These are phyloP conservation scores for Tetramorium parvispinum DNA, from an alignment of 1,140 invertebrate species.

Conservation along the genomic window DNA sequence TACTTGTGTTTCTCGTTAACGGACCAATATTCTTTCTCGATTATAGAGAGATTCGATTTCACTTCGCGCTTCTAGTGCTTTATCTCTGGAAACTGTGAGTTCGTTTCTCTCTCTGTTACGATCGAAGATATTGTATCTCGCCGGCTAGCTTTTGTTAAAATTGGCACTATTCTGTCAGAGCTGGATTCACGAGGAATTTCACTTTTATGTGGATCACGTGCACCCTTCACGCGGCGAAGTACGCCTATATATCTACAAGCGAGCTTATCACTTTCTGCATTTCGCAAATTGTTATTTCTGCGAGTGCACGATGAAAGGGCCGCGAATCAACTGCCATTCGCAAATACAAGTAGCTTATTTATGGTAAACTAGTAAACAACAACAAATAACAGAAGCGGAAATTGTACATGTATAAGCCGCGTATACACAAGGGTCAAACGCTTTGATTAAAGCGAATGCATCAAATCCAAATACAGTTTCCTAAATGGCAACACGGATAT, in stretches of 20 bases:
- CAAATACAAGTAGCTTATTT: constrained; percentile 29
- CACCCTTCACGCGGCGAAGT: background rate
- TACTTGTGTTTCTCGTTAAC: constrained; percentile 10
- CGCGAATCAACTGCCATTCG: constrained; percentile 3
- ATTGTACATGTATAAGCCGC: background rate
- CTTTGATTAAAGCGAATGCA: constrained; percentile 72
- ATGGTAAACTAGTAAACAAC: constrained; percentile 23
- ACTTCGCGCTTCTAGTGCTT: constrained; percentile 23
- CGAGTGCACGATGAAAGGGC: background rate
- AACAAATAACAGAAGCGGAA: constrained; percentile 32
- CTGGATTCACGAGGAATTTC: constrained; percentile 8
- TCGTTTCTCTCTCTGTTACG: background rate
- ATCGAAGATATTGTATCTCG: constrained; percentile 23
- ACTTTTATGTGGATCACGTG: constrained; percentile 47
- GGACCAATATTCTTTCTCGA: constrained; percentile 12
- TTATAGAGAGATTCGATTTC: constrained; percentile 35
- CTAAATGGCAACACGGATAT: constrained; percentile 48
- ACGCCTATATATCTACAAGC: background rate
- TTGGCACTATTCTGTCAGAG: constrained; percentile 40
- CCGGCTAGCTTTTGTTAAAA: constrained; percentile 34
- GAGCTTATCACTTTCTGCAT: constrained; percentile 2
- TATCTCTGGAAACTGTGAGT: background rate
- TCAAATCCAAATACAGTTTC: constrained; percentile 55
- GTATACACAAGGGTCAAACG: background rate
- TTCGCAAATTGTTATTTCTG: constrained; percentile 43